Evolutionary conservation across 2,888 invertebrate genomes (phyloP).

Genomic region (Eugnorisma glareosa): DNA sequence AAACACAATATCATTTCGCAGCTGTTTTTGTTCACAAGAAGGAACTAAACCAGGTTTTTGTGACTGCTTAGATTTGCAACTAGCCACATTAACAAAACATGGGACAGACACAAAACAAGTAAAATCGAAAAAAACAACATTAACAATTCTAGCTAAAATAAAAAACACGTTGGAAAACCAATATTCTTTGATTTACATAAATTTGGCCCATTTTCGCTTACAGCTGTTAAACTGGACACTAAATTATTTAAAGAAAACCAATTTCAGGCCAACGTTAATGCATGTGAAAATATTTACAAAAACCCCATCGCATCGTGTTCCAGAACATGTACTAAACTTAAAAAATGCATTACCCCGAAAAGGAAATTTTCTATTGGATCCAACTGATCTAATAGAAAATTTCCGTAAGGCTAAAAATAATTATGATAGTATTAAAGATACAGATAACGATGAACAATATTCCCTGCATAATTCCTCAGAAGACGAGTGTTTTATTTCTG

Average conservation of each 20-base stretch:
- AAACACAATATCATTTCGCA: background rate
- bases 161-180: background rate
- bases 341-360: too few relatives aligned
- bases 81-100: background rate
- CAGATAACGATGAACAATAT: too few relatives aligned
- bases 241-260: constrained; percentile 2
- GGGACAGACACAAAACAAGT: background rate
- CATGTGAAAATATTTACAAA: too few relatives aligned
- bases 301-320: too few relatives aligned
- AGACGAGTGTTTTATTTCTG: too few relatives aligned
- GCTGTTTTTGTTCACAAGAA: background rate
- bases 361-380: too few relatives aligned
- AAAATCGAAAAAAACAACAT: background rate
- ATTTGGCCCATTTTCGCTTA: constrained; percentile 3
- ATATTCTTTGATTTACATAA: constrained; percentile 1
- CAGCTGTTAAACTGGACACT: background rate
- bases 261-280: background rate
- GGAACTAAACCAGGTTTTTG: background rate
- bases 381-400: too few relatives aligned
- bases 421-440: too few relatives aligned
- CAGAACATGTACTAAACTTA: too few relatives aligned
- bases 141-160: background rate
- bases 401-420: too few relatives aligned
- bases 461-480: too few relatives aligned
- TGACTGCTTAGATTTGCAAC: background rate